Base-by-base conservation (phyloP, 2,888 invertebrate genomes). In the Watsonalla cultraria region DNA sequence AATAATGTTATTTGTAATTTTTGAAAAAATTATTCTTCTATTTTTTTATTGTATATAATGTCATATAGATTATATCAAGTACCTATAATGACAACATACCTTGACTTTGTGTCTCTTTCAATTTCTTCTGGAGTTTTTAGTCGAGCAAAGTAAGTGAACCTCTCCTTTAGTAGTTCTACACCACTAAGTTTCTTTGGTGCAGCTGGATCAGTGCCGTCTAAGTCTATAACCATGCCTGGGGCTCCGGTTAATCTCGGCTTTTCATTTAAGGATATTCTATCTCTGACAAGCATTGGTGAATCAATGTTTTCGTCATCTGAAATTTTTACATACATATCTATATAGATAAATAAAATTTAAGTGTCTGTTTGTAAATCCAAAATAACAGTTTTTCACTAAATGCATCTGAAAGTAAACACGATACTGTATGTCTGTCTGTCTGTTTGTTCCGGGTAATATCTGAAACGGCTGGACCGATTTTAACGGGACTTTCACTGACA, bases 121-220 rank as follows among this genome's bases (percentile, higher is more conserved):
- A 84, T 68, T 77, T 93, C 88, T 53, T 86, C 88, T 0, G 85
- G 80, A 37, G 92, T 92, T 56, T 91, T 92, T 0, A 86, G 68
- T 46, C 91, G 89, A 0, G 93, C 88, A 66, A 96, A 96, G 71
- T 93, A 93, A 45, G 93, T 85, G 74, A 96, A 95, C 60, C 96
- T 91, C 64, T 95, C 92, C 76, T 95, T 93, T 39, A 97, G 87
- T 54, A 92, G 85, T 59, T 93, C 92, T 7, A 96, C 87, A 8
- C 94, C 95, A 47, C 92, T 91, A 6, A 92, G 72, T 58, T 88
- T 84, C 58, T 72, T 83, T 60, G 78, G 62, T 5, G 57, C 58
- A 9, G 51, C 54, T 37, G 72, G 57, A 54, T 70, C 74, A 55
- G 58, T 64, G 13, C 71, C 76, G 64, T 85, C 81, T 48, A 90